These are phyloP conservation scores for Spodoptera litura DNA, from an alignment of 1,140 invertebrate species.

Conservation along the genomic window DNA sequence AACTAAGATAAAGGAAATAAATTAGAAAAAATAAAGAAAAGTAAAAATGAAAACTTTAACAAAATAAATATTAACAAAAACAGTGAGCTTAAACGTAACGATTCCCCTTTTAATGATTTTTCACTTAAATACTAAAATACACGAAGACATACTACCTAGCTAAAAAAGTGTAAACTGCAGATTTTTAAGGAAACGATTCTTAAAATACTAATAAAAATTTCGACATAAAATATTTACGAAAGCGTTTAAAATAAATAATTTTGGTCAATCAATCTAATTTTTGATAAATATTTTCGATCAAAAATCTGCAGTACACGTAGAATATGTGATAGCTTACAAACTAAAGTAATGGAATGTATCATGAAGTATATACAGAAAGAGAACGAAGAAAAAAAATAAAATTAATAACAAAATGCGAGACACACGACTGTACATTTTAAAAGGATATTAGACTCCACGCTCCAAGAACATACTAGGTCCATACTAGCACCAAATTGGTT, in stretches of 20 bases:
- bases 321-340: constrained; percentile 53
- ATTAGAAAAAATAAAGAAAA: constrained; percentile 59
- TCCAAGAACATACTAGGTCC: constrained; percentile 57
- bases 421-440: constrained; percentile 61
- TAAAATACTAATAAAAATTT: constrained; percentile 40
- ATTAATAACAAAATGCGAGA: constrained; percentile 59
- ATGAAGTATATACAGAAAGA: constrained; percentile 69
- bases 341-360: constrained; percentile 78
- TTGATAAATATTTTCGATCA: constrained; percentile 23
- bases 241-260: constrained; percentile 19
- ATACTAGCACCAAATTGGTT: constrained; percentile 75
- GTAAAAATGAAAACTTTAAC: constrained; percentile 60
- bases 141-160: background rate
- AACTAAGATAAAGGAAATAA: constrained; percentile 71
- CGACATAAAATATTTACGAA: constrained; percentile 17
- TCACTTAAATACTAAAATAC: constrained; percentile 57
- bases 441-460: background rate
- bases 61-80: constrained; percentile 83
- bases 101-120: constrained; percentile 75
- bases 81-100: constrained; percentile 83
- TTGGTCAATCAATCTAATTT: constrained; percentile 7
- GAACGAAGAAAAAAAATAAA: constrained; percentile 56
- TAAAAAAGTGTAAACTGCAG: constrained; percentile 44
- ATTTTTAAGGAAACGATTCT: constrained; percentile 41
- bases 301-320: constrained; percentile 43